Conservation (phyloP, 2,888 invertebrate species). For the Drosophila recens region DNA sequence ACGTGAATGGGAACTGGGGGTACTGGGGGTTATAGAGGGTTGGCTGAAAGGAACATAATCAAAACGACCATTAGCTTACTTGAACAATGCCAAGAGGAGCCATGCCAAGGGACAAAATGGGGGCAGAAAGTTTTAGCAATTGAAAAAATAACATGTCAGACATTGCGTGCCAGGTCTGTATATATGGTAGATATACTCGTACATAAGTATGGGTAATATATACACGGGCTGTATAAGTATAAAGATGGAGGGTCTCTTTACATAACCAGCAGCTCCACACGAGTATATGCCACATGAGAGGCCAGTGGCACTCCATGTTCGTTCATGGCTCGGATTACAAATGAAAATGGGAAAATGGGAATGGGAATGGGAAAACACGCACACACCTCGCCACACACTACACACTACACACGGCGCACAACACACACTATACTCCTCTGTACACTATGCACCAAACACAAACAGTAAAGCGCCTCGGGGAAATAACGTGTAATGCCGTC, state of each 20-base stretch:
- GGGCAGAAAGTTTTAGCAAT: conserved; percentile 58
- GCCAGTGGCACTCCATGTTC: conserved; percentile 52
- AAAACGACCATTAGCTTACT: conserved; percentile 73
- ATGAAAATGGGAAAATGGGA: conserved; percentile 38
- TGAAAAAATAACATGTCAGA: conserved; percentile 64
- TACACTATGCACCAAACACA: conserved; percentile 29
- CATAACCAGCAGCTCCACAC: conserved; percentile 39
- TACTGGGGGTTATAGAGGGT: neutral
- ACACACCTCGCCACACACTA: conserved; percentile 19
- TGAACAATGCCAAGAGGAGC: conserved; percentile 40
- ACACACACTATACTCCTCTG: conserved; percentile 5
- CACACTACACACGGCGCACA: conserved; percentile 13
- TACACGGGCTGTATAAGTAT: conserved; percentile 4
- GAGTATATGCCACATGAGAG: conserved; percentile 25
- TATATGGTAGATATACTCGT: neutral
- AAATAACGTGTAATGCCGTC: conserved; percentile 56
- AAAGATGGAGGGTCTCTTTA: conserved; percentile 44
- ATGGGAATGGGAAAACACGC: conserved; percentile 34
- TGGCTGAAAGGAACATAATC: conserved; percentile 65
- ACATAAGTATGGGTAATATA: neutral
- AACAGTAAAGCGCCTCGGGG: conserved; percentile 15
- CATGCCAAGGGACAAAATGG: neutral
- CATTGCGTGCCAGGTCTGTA: conserved; percentile 45
- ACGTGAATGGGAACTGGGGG: neutral
- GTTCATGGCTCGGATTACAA: conserved; percentile 64